phyloP scores from a whole-genome alignment of 2,797 vertebrate species.

The Enteromius mattozi region DNA sequence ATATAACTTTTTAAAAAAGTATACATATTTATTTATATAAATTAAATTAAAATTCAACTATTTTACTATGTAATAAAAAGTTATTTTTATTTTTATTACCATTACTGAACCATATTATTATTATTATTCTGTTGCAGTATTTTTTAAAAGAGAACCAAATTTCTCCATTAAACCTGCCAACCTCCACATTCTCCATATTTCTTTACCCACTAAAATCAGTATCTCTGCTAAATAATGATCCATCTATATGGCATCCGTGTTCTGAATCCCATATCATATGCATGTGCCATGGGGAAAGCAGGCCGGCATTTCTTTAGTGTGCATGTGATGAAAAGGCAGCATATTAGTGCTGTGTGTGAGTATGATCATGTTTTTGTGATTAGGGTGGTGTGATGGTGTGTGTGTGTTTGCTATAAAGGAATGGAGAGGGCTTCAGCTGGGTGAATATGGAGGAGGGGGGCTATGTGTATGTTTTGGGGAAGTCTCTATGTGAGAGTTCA shows the following conservation, averaged over 20 bases:
- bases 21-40: background rate
- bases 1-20: too few species aligned
- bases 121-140: background rate
- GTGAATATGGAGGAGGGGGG: slow-evolving; percentile 54
- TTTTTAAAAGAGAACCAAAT: background rate
- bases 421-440: slow-evolving; percentile 40
- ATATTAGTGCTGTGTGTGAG: slow-evolving; percentile 31
- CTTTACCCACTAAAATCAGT: background rate
- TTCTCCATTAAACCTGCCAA: background rate
- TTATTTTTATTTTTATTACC: background rate
- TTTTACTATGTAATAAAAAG: background rate
- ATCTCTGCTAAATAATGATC: background rate
- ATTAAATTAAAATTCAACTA: background rate
- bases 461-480: slow-evolving; percentile 60
- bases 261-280: slow-evolving; percentile 62
- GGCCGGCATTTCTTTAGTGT: slow-evolving; percentile 34
- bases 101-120: background rate
- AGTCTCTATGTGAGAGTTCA: slow-evolving; percentile 28
- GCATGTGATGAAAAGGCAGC: slow-evolving; percentile 1
- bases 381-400: slow-evolving; percentile 41
- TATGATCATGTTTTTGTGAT: slow-evolving; percentile 40
- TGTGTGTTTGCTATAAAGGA: slow-evolving; percentile 36
- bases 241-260: background rate
- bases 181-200: background rate
- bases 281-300: slow-evolving; percentile 65